Conservation (phyloP, 2,113 vertebrate genomes). For the Taxidea taxus region DNA sequence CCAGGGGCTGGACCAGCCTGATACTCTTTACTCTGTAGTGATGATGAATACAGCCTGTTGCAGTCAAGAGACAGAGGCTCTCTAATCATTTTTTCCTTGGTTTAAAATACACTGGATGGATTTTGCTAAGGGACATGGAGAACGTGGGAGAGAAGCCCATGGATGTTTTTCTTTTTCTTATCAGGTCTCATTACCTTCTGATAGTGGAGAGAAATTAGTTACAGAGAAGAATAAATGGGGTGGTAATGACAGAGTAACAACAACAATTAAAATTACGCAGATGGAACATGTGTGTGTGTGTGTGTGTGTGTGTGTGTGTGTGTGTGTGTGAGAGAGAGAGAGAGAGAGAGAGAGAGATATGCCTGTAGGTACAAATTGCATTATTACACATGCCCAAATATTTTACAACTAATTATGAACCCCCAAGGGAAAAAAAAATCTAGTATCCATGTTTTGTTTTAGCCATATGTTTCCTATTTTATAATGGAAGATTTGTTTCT, state of each 20-base stretch:
- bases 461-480: background rate
- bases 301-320: background rate
- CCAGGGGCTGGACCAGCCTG: background rate
- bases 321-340: too few relatives aligned
- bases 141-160: background rate
- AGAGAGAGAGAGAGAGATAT: background rate
- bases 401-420: background rate
- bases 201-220: background rate
- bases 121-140: background rate
- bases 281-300: background rate
- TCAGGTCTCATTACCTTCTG: background rate
- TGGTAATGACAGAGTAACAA: background rate
- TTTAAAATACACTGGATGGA: background rate
- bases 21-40: background rate
- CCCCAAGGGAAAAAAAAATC: background rate
- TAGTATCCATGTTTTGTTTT: background rate
- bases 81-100: background rate
- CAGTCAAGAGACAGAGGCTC: background rate
- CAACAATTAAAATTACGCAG: background rate
- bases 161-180: background rate
- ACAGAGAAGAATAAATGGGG: background rate
- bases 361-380: background rate
- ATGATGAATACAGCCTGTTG: background rate
- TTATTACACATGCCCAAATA: background rate
- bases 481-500: conserved; percentile 21